A percentile compares a stretch with the other conserved stretches of the same genome.
phyloP scores from a whole-genome alignment of 2,888 invertebrate species.

The Incurvaria masculella region DNA sequence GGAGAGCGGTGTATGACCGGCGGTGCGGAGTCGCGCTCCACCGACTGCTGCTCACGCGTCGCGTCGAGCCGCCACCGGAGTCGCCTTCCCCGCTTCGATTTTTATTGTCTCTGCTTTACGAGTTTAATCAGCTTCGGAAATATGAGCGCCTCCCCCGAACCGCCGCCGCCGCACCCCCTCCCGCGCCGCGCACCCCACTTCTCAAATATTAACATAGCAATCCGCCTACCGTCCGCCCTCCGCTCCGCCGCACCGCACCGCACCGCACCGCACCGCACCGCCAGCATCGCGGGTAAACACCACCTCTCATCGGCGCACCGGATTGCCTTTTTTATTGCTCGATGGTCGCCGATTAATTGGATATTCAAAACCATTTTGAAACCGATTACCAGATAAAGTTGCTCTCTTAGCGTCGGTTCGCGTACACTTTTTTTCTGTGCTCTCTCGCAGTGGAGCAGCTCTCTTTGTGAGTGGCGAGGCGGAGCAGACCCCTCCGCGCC shows the following conservation, averaged over 20 bases:
- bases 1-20: no score
- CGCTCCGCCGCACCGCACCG: background rate
- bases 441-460: no score
- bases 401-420: no score
- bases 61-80: background rate
- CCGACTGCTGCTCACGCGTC: background rate
- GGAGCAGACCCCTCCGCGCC: no score
- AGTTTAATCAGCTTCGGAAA: slow-evolving; percentile 25
- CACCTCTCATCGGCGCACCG: slow-evolving; percentile 5
- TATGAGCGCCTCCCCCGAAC: background rate
- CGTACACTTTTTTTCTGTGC: no score
- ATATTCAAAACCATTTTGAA: no score
- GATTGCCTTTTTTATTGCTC: slow-evolving; percentile 11
- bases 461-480: no score
- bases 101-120: slow-evolving; percentile 34
- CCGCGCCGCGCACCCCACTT: slow-evolving; percentile 13
- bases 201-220: slow-evolving; percentile 14
- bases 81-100: slow-evolving; percentile 19
- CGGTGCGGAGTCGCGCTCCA: background rate
- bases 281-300: no score
- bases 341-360: slow-evolving; percentile 6
- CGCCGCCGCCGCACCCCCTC: slow-evolving; percentile 11
- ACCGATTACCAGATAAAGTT: no score
- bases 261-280: no score
- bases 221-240: background rate